Conservation (phyloP, 1,140 invertebrate genomes). For the Calephelis virginiensis region DNA sequence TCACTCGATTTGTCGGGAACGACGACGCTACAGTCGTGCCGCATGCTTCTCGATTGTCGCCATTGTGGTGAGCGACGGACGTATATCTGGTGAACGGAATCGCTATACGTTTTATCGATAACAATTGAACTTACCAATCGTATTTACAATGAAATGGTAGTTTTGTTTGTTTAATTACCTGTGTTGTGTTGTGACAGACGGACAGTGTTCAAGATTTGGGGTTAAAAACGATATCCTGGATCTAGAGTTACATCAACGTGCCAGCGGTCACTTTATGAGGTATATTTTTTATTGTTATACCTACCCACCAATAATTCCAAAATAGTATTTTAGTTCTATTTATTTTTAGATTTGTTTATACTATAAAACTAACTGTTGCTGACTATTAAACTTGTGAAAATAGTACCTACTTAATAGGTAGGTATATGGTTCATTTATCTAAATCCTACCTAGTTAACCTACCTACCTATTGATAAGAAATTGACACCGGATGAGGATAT, state of each 20-base stretch:
- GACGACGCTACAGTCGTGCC: slow-evolving; percentile 64
- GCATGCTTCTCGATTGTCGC: slow-evolving; percentile 74
- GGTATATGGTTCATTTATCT: too few relatives aligned
- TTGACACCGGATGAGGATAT: too few relatives aligned
- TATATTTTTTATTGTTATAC: slow-evolving; percentile 30
- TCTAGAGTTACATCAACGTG: slow-evolving; percentile 71
- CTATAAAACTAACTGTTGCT: too few relatives aligned
- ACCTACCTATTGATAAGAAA: too few relatives aligned
- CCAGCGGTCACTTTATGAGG: slow-evolving; percentile 76
- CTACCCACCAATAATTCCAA: neutral
- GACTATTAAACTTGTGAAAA: too few relatives aligned
- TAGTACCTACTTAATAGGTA: too few relatives aligned
- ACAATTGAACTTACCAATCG: slow-evolving; percentile 50
- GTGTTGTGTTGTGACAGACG: slow-evolving; percentile 48
- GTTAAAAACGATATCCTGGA: slow-evolving; percentile 52
- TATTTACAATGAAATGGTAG: slow-evolving; percentile 41
- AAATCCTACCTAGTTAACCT: too few relatives aligned
- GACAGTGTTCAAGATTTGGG: slow-evolving; percentile 38
- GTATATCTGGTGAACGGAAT: slow-evolving; percentile 56
- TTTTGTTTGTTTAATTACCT: slow-evolving; percentile 42
- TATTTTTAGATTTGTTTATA: too few relatives aligned
- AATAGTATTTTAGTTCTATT: neutral
- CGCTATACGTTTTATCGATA: slow-evolving; percentile 58
- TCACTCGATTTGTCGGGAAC: slow-evolving; percentile 69
- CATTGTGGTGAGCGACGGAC: slow-evolving; percentile 66